These are phyloP conservation scores for Acanthosepion pharaonis DNA, from an alignment of 2,888 invertebrate species.

Conservation along the genomic window DNA sequence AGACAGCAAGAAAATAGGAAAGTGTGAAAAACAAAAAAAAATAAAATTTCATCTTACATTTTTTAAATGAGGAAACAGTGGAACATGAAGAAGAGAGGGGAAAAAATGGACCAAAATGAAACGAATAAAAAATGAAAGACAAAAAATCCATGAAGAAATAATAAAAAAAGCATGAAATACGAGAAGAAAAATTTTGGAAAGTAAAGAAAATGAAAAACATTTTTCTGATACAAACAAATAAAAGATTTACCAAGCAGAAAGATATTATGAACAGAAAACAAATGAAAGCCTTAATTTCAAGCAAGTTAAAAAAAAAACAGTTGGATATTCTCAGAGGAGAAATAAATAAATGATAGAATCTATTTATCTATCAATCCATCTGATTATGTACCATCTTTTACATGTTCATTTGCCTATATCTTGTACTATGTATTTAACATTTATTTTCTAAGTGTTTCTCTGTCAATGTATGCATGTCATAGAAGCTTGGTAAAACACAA, in stretches of 20 bases:
- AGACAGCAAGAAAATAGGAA: not conserved
- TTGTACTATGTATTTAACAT: no score
- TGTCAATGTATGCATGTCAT: no score
- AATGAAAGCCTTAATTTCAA: not conserved
- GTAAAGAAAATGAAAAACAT: no score
- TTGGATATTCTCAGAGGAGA: not conserved
- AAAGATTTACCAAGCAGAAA: not conserved
- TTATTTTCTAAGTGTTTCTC: no score
- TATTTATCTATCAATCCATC: not conserved
- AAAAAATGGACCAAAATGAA: not conserved
- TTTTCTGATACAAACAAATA: not conserved
- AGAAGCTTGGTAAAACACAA: no score
- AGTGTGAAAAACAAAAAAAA: conserved; percentile 4
- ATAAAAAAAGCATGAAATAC: not conserved
- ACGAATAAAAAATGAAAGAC: not conserved
- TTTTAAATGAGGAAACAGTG: conserved; percentile 1
- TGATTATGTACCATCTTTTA: not conserved
- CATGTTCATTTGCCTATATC: not conserved
- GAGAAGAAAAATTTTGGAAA: not conserved
- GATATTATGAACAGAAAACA: not conserved
- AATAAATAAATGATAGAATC: not conserved
- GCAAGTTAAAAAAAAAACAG: not conserved
- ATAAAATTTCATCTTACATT: not conserved
- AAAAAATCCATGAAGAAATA: not conserved
- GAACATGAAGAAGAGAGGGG: not conserved